These are phyloP conservation scores for Cryptosula pallasiana DNA, from an alignment of 2,888 invertebrate species.

Conservation along the genomic window DNA sequence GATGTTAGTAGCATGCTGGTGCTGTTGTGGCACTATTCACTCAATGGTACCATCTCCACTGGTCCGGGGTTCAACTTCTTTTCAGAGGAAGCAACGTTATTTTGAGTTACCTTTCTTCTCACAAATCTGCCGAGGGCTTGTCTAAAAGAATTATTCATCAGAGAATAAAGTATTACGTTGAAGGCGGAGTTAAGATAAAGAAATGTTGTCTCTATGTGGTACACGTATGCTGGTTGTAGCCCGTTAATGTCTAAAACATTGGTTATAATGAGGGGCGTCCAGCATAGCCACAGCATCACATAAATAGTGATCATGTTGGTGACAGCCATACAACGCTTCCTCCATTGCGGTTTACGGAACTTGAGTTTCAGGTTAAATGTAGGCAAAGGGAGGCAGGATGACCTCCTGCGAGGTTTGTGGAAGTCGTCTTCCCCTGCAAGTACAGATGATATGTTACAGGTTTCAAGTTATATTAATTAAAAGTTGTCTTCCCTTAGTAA, in stretches of 20 bases:
- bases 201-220: not conserved
- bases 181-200: slow-evolving; percentile 1
- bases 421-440: not conserved
- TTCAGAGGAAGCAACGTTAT: no score
- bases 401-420: not conserved
- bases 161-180: not conserved
- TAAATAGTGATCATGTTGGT: slow-evolving; percentile 15
- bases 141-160: slow-evolving; percentile 11
- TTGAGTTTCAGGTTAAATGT: not conserved
- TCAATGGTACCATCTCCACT: no score
- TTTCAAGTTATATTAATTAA: no score
- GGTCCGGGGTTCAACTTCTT: no score
- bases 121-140: not conserved
- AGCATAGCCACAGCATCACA: not conserved
- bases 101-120: no score
- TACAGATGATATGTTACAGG: no score
- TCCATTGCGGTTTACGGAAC: slow-evolving; percentile 4
- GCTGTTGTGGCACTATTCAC: no score
- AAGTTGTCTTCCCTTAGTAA: no score
- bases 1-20: no score
- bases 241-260: not conserved
- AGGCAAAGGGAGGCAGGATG: not conserved
- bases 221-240: not conserved
- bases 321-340: slow-evolving; percentile 8
- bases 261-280: not conserved